phyloP scores from a whole-genome alignment of 2,888 invertebrate species.

The Pseudococcus viburni region DNA sequence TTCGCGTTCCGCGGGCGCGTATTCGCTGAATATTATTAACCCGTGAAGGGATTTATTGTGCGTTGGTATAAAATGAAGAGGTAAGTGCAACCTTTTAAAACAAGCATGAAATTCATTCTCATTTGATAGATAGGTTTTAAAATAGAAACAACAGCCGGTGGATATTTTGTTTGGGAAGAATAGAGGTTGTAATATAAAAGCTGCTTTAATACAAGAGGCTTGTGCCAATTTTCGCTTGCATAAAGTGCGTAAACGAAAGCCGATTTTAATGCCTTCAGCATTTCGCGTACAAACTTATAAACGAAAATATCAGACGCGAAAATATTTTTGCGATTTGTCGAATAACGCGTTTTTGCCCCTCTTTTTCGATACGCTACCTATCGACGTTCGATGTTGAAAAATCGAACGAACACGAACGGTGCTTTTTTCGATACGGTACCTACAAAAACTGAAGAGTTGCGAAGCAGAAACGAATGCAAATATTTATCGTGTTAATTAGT shows the following conservation, averaged over 20 bases:
- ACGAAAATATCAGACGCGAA: constrained; percentile 38
- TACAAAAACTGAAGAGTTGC: too few relatives aligned
- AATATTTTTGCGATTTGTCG: constrained; percentile 42
- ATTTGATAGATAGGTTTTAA: constrained; percentile 53
- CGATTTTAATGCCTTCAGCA: constrained; percentile 62
- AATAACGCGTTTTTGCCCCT: neutral
- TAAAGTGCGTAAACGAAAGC: constrained; percentile 61
- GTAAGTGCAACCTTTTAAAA: constrained; percentile 54
- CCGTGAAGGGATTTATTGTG: constrained; percentile 45
- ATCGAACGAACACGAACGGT: neutral
- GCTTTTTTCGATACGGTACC: neutral
- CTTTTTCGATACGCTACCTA: neutral
- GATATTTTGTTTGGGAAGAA: constrained; percentile 62
- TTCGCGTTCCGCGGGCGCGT: constrained; percentile 31
- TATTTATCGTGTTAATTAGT: constrained; percentile 3
- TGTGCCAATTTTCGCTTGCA: constrained; percentile 59
- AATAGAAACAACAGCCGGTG: constrained; percentile 63
- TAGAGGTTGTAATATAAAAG: constrained; percentile 65
- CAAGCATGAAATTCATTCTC: constrained; percentile 56
- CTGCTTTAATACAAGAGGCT: constrained; percentile 59
- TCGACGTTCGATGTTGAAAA: neutral
- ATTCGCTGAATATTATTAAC: constrained; percentile 37
- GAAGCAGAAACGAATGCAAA: neutral
- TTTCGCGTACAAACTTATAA: constrained; percentile 45
- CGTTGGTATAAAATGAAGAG: constrained; percentile 41